phyloP scores from a whole-genome alignment of 2,797 vertebrate species.

The Poliocrania exsul region DNA sequence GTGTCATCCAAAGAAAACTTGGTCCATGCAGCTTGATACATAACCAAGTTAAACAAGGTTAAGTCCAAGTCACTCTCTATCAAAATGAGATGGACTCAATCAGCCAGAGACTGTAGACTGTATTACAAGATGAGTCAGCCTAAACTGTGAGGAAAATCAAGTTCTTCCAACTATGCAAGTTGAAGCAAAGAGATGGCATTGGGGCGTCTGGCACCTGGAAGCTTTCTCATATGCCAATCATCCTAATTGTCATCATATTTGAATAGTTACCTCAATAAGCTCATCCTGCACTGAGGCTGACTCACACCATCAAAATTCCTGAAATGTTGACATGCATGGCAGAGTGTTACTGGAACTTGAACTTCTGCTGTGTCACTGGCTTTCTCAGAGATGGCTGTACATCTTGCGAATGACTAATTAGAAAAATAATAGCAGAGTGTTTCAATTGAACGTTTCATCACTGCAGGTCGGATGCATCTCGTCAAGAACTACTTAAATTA shows the following conservation, averaged over 20 bases:
- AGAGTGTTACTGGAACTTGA: not conserved
- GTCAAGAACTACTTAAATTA: not conserved
- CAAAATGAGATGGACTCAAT: not conserved
- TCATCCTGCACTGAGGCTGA: not conserved
- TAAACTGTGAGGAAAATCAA: not conserved
- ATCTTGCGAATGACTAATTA: not conserved
- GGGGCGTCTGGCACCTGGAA: not conserved
- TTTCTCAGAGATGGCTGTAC: not conserved
- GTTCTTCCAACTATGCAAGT: not conserved
- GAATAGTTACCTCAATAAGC: not conserved
- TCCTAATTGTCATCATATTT: not conserved
- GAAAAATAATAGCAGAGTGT: not conserved
- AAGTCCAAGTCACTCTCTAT: not conserved
- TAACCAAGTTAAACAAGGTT: not conserved
- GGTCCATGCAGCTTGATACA: not conserved
- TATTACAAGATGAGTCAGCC: not conserved
- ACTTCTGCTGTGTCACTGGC: not conserved
- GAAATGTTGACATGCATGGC: not conserved
- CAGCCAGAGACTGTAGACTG: not conserved
- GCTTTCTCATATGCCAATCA: not conserved
- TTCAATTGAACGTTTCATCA: not conserved
- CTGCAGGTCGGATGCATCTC: not conserved
- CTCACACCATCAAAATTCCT: not conserved
- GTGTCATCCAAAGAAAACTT: not conserved
- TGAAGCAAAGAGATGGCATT: not conserved